A percentile compares a stretch with the other conserved stretches of the same genome.
These are phyloP conservation scores for Drosophila flavopinicola DNA, from an alignment of 2,888 invertebrate genomes.

Conservation along the genomic window DNA sequence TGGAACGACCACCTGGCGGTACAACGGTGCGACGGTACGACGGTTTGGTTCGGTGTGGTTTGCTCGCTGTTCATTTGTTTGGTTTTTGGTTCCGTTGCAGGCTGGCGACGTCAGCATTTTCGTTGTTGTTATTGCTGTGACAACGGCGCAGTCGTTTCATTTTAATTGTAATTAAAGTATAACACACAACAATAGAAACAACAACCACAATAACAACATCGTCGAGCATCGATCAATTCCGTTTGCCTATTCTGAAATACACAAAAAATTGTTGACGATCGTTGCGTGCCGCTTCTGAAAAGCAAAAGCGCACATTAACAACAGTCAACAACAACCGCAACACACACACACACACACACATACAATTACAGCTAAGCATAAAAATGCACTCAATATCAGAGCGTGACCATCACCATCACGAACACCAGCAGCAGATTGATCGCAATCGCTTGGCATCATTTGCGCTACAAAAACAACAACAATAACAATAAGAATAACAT, in stretches of 20 bases:
- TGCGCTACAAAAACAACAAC: conserved; percentile 13
- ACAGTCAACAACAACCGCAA: conserved; percentile 4
- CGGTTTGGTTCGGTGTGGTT: conserved; percentile 3
- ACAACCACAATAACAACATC: conserved; percentile 16
- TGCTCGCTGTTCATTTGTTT: conserved; percentile 1
- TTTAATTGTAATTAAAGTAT: conserved; percentile 60
- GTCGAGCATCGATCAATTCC: conserved; percentile 38
- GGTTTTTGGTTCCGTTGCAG: conserved; percentile 32
- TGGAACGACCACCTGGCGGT: conserved; percentile 23
- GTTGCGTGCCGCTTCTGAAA: conserved; percentile 34
- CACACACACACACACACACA: neutral
- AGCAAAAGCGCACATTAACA: conserved; percentile 13
- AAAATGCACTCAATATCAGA: conserved; percentile 52
- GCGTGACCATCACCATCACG: conserved; percentile 47
- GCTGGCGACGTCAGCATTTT: conserved; percentile 35
- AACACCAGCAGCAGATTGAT: conserved; percentile 35
- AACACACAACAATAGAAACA: conserved; percentile 29
- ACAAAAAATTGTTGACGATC: conserved; percentile 40
- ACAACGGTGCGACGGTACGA: no score
- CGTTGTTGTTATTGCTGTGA: conserved; percentile 31
- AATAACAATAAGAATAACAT: neutral
- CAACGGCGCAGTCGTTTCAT: conserved; percentile 37
- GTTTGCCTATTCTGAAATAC: conserved; percentile 24
- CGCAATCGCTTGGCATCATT: conserved; percentile 34
- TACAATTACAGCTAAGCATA: conserved; percentile 13